Base-by-base conservation (phyloP, 2,797 vertebrate genomes). In the Clarias laeviceps region DNA sequence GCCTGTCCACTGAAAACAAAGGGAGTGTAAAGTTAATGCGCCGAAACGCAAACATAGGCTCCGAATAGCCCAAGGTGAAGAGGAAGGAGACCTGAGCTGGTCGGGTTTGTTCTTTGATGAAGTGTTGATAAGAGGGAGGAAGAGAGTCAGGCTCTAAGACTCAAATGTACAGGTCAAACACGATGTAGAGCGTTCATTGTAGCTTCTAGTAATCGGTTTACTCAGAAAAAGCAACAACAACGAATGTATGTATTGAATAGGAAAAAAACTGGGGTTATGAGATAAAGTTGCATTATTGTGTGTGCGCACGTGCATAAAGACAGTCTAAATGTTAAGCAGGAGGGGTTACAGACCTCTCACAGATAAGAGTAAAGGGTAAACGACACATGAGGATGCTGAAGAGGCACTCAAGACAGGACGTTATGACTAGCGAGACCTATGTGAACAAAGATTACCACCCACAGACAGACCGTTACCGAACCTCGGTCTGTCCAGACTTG, bases 21-120 rank as follows among this genome's bases (percentile, higher is more conserved):
- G 94, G 92, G 93, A 91, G 93, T 90, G 93, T 94, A 94, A 95
- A 96, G 94, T 95, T 94, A 94, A 96, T 88, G 92, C 92, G 90
- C 90, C 88, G 93, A 93, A 95, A 96, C 94, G 79, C 93, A 94
- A 94, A 95, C 91, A 93, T 90, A 92, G 88, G 88, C 90, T 80
- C 85, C 5, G 88, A 91, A 88, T 59, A 66, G 80, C 80, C 80
- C 88, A 74, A 84, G 77, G 88, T 61, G 82, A 76, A 86, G 90
- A 65, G 32, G 90, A 90, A 92, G 86, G 84, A 88, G 86, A 87
- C 84, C 83, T 78, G 76, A 86, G 72, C 34, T 22, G 32, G 78
- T 24, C 32, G 15, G 64, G 86, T 88, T 88, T 88, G 84, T 82
- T 87, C 86, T 88, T 86, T 87, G 88, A 88, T 88, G 82, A 65